Base-by-base conservation (phyloP, 1,140 invertebrate genomes). In the Drosophila sturtevanti region DNA sequence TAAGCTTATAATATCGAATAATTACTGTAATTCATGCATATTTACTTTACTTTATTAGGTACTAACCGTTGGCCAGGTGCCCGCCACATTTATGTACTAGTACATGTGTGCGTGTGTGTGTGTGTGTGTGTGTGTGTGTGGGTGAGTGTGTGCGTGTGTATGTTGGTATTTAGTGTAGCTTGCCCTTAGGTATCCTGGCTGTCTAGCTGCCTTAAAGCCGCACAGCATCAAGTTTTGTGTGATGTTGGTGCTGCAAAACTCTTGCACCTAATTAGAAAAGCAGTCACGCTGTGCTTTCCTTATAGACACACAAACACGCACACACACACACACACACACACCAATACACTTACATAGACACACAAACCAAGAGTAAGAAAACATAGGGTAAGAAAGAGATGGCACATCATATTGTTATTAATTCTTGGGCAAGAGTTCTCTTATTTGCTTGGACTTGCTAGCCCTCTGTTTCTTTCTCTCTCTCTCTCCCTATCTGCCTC, bases 231-330 rank as follows among this genome's bases (percentile, higher is more conserved):
- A 54, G 60, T 55, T 24, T 71, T 34, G 11, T 62, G 60, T 62
- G 60, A 31, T 54, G 48, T 62, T 62, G 51, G 54, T 55, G 34
- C 51, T 31, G 64, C n/a, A 59, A 63, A 61, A 37, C 44, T 48
- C 62, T 63, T 16, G 62, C 62, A 70, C 24, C 72, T 74, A 74
- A 77, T 77, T 77, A 70, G 62, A 64, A 74, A 74, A 65, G 71
- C 66, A 74, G 62, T 77, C 71, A 74, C 72, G 75, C 67, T 77
- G 75, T 67, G 72, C 41, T 60, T 54, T 35, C 9, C 65, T 55
- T 34, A 66, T 63, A 62, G 44, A 48, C 59, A 67, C 11, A 55
- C 62, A 52, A 31, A 64, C 62, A 11, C 48, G 55, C 18, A 64
- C 21, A 14, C 62, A 24, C 21, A 37, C 34, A 55, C 37, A 37